A percentile compares a stretch with the other conserved stretches of the same genome.
These are phyloP conservation scores for Neomorphus geoffroyi DNA, from an alignment of 2,797 vertebrate genomes.

Conservation along the genomic window DNA sequence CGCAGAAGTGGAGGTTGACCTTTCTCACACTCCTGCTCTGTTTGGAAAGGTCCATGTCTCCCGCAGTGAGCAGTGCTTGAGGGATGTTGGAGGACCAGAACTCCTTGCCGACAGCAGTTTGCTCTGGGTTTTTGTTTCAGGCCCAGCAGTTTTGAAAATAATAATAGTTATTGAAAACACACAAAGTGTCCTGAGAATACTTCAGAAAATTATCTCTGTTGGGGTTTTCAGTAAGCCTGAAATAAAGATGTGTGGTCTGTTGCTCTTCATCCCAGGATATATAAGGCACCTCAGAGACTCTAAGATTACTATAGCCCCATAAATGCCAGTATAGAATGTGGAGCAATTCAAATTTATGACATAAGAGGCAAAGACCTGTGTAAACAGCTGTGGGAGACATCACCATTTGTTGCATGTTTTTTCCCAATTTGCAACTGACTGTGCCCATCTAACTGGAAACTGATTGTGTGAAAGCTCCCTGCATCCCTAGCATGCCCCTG, in stretches of 20 bases:
- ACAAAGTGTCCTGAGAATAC: neutral
- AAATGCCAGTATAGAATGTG: neutral
- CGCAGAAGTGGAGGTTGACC: neutral
- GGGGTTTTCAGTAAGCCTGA: neutral
- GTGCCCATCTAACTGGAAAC: neutral
- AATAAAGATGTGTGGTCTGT: neutral
- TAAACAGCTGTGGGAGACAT: neutral
- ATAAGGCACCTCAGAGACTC: neutral
- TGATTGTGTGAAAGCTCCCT: neutral
- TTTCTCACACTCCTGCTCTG: neutral
- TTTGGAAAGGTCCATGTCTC: neutral
- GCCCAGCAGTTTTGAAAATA: neutral
- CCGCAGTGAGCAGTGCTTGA: neutral
- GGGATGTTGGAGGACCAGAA: neutral
- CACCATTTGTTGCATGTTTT: fast-evolving
- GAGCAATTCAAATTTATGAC: neutral
- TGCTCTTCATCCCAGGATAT: neutral
- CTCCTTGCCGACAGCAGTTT: neutral
- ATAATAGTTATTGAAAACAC: neutral
- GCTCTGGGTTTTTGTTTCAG: neutral
- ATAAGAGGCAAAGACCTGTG: neutral
- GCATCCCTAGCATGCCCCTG: neutral
- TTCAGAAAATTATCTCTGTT: neutral
- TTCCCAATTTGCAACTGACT: neutral
- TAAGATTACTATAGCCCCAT: neutral